phyloP scores from a whole-genome alignment of 1,140 invertebrate genomes.

The Gryllus bimaculatus region DNA sequence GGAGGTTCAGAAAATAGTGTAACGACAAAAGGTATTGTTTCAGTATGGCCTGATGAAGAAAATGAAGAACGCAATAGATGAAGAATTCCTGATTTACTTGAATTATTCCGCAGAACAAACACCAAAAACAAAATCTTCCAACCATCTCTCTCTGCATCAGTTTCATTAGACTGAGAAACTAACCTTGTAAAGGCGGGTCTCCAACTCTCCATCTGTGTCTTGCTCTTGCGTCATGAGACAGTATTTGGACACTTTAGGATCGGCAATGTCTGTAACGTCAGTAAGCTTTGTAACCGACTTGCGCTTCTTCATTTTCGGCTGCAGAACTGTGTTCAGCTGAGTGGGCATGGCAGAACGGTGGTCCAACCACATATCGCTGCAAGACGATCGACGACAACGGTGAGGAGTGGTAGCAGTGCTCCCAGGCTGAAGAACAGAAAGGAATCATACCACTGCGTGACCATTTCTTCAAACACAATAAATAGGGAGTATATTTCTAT shows the following conservation, averaged over 20 bases:
- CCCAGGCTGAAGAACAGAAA: not conserved
- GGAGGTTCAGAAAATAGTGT: no score
- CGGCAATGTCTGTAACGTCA: conserved; percentile 57
- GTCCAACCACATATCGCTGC: conserved; percentile 74
- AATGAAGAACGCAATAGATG: no score
- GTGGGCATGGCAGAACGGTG: conserved; percentile 68
- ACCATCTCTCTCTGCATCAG: no score
- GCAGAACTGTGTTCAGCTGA: conserved; percentile 74
- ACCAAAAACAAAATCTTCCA: no score
- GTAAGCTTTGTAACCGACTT: conserved; percentile 75
- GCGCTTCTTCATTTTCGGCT: conserved; percentile 67
- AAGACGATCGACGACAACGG: conserved; percentile 65
- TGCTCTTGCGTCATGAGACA: conserved; percentile 83
- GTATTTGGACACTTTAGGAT: conserved; percentile 74
- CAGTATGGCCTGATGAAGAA: no score
- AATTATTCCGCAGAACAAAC: no score
- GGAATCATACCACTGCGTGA: not conserved
- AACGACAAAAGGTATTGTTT: no score
- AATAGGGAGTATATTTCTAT: no score
- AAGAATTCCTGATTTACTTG: no score
- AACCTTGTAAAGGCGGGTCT: conserved; percentile 87
- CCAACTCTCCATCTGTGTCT: conserved; percentile 82
- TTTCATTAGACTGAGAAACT: conserved; percentile 8
- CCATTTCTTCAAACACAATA: no score
- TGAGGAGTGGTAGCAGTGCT: conserved; percentile 45